These are phyloP conservation scores for Carassius auratus DNA, from an alignment of 2,113 vertebrate genomes.

Conservation along the genomic window DNA sequence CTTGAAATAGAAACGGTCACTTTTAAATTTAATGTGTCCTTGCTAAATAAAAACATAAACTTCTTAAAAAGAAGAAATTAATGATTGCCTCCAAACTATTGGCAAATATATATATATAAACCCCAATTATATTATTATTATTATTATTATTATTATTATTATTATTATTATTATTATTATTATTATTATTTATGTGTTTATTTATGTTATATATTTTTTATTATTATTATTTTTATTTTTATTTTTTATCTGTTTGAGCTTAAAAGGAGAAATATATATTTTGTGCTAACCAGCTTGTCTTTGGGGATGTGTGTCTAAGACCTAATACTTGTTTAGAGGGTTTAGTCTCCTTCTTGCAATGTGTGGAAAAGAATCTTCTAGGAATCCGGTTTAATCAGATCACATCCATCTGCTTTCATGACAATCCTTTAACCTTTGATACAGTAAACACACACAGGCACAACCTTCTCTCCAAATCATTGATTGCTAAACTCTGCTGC, in stretches of 20 bases:
- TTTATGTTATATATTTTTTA: neutral
- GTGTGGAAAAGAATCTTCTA: constrained; percentile 29
- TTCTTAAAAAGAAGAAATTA: neutral
- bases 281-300: neutral
- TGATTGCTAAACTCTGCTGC: neutral
- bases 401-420: constrained; percentile 61
- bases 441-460: constrained; percentile 20
- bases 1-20: neutral
- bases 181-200: too few species aligned
- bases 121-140: too few species aligned
- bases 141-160: too few species aligned
- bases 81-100: neutral
- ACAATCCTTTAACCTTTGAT: constrained; percentile 48
- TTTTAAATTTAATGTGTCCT: neutral
- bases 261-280: neutral
- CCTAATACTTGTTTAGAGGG: neutral
- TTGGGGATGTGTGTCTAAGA: too few species aligned
- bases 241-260: neutral
- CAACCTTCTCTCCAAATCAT: neutral
- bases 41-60: neutral
- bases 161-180: too few species aligned
- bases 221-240: neutral
- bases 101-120: neutral
- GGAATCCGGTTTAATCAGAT: constrained; percentile 58
- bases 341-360: constrained; percentile 22